phyloP scores from a whole-genome alignment of 1,140 invertebrate genomes.

The Heliconius eleuchia region DNA sequence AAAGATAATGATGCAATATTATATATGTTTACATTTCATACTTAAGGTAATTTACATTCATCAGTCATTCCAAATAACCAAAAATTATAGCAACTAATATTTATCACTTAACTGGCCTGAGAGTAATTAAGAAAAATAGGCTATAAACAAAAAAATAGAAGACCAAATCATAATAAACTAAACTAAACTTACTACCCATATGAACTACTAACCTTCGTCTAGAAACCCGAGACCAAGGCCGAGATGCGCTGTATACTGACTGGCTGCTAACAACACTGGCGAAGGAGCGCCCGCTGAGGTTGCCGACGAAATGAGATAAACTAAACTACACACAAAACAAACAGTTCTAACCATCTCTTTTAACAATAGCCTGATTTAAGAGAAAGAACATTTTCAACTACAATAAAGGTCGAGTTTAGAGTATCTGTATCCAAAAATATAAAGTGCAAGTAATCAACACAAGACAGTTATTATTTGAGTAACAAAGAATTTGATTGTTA shows the following conservation, averaged over 20 bases:
- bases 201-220: slow-evolving; percentile 80
- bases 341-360: slow-evolving; percentile 45
- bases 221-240: slow-evolving; percentile 83
- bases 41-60: background rate
- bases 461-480: slow-evolving; percentile 39
- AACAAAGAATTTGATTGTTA: slow-evolving; percentile 68
- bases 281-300: slow-evolving; percentile 79
- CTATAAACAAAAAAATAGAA: background rate
- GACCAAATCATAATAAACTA: background rate
- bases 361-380: slow-evolving; percentile 46
- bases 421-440: slow-evolving; percentile 33
- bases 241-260: slow-evolving; percentile 77
- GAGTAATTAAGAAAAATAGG: background rate
- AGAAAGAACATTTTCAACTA: slow-evolving; percentile 14
- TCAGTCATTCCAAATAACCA: background rate
- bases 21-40: slow-evolving; percentile 5
- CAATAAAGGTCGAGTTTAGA: background rate
- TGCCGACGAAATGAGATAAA: slow-evolving; percentile 79
- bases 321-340: slow-evolving; percentile 70
- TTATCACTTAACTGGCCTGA: background rate
- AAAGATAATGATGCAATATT: slow-evolving; percentile 5
- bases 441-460: slow-evolving; percentile 45
- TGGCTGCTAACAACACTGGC: slow-evolving; percentile 76
- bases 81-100: background rate
- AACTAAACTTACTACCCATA: background rate